Evolutionary conservation across 1,140 invertebrate genomes (phyloP), one percentile per base, ranked within the genome.

Genomic region (Zaprionus ornatus): DNA sequence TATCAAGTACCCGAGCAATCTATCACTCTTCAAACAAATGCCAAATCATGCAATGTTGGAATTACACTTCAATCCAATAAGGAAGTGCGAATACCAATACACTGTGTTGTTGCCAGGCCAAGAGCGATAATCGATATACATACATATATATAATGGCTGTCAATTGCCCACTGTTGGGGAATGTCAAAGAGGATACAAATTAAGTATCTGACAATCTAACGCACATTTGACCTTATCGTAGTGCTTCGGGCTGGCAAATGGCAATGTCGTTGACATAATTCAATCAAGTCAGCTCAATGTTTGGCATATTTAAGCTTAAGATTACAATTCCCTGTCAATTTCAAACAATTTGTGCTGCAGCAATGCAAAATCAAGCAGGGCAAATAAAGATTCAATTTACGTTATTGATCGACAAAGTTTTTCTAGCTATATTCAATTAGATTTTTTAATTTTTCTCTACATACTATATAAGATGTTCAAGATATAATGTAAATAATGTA

Each of bases 1-100:
- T 66, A 52, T 40, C 1, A 15, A 21, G 6, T 29, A 21, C 40
- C 29, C 23, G 17, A 50, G 13, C 45, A 62, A 87, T 88, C 73
- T 80, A 83, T 88, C 77, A 88, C 50, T 69, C 35, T 62, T 48
- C 73, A 80, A 77, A 85, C 73, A 79, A 75, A 80, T 87, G 70
- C 52, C 74, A 52, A 83, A 77, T 69, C 83, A 87, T 86, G 77
- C 72, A 27, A 74, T 80, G 80, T 80, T 78, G 73, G 62, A 69
- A 84, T 76, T 80, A 74, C 70, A 78, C 77, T 83, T 80, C 9
- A 70, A 59, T 32, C 48, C 23, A 57, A 71, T 35, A 52, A 57
- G 79, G 71, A 86, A 79, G 40, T 67, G 61, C 60, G 45, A 76
- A 72, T 64, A 48, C 37, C 57, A 63, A 68, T 17, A 25, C 35